Evolutionary conservation across 2,113 vertebrate genomes (phyloP), one percentile per base, ranked within the genome.

Genomic region (Camelus bactrianus): DNA sequence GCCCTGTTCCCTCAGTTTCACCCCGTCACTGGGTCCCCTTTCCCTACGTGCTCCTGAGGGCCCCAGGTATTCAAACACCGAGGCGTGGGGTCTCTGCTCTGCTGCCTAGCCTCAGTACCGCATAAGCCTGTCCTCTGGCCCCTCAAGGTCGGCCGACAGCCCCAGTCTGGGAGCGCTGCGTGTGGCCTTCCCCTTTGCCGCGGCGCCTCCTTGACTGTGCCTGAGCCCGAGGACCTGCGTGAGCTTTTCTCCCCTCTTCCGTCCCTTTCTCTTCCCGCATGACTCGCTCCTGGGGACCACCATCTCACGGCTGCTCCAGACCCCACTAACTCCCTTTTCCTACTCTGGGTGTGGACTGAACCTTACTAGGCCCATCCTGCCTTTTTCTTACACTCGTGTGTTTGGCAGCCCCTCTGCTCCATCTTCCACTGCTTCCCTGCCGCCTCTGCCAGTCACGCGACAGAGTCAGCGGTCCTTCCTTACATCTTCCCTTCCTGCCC

Each of bases 391-490:
- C 4, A 1, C 30, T 69, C 0, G 77, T 9, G 0, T 32, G 46
- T 60, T 65, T 22, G 22, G 20, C 17, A 85, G 1, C 70, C 13
- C 12, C 8, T 60, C 38, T 2, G 24, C 35, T 70, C 83, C 30
- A 13, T 32, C 38, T n/a, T 58, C 62, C 54, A 0, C 7, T 48
- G 4, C 13, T 16, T 76, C 8, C 35, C 35, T n/a, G 7, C 48
- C 7, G 30, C 69, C 28, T 38, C 38, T 20, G 19, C 8, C 6
- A 24, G 2, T 50, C n/a, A 32, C 0, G 15, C 13, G 0, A 1
- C 13, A 22, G 6, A 42, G 52, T 73, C 54, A 28, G 7, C 9
- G 65, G 72, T 35, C 46, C 85, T 38, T 62, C 12, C 32, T 77
- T 19, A 35, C 42, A 0, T 46, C 52, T 26, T 70, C 52, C 17